These are phyloP conservation scores for Xenopus laevis DNA, from an alignment of 2,113 vertebrate genomes.

Conservation along the genomic window DNA sequence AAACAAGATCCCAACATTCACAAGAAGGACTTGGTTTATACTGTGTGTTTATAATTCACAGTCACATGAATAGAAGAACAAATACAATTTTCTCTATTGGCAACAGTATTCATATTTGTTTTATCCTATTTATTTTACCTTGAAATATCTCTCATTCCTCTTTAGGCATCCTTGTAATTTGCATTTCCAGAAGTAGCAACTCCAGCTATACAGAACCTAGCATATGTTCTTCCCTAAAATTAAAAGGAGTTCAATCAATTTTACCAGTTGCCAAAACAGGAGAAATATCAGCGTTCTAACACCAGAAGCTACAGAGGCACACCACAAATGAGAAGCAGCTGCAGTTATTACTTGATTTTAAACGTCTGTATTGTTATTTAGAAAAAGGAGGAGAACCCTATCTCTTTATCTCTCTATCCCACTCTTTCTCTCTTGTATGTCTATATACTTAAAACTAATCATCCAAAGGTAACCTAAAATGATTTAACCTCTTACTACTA, in stretches of 20 bases:
- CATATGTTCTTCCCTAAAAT: constrained; percentile 40
- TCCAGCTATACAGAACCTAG: constrained; percentile 31
- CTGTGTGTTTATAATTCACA: not conserved
- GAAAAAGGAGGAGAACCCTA: no score
- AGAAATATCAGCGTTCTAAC: not conserved
- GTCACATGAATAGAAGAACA: not conserved
- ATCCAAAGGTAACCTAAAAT: no score
- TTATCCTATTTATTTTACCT: constrained; percentile 34
- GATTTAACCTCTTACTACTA: no score
- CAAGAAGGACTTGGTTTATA: no score
- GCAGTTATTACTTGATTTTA: no score
- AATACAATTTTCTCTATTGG: not conserved
- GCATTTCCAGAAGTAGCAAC: constrained; percentile 23
- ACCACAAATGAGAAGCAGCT: no score
- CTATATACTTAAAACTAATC: no score
- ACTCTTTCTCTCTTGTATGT: no score
- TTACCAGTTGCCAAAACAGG: constrained; percentile 2
- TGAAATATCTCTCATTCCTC: constrained; percentile 40
- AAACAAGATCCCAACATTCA: no score
- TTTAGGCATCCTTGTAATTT: constrained; percentile 15
- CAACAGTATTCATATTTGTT: constrained; percentile 32
- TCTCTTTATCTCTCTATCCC: no score
- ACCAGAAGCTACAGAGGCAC: no score
- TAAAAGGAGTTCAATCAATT: constrained; percentile 36
- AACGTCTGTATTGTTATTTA: no score